Evolutionary conservation across 2,797 vertebrate species (phyloP), one percentile per base, ranked within the genome.

Genomic region (Falco concolor): DNA sequence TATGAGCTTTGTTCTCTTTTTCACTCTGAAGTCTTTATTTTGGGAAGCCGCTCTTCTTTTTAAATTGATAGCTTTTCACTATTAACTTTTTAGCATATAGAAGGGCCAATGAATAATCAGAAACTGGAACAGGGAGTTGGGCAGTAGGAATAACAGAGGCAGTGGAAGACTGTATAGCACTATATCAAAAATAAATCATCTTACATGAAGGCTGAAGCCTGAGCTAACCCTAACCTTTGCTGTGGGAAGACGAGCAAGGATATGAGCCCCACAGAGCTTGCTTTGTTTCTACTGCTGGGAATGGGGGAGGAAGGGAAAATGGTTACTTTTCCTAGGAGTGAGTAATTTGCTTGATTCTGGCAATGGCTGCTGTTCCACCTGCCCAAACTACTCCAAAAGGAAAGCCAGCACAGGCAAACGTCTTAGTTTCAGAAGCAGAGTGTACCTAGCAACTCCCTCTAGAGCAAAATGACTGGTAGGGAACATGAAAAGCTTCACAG

Each of bases 141-240:
- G 21, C 45, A 47, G 25, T 32, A 34, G 6, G n/a, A 83, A 34
- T 44, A 53, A 53, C 9, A 56, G 20, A 34, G 25, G 50, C 52
- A 42, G 27, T 53, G 54, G 30, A 65, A 53, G 52, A 42, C 8
- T 57, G 69, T 24, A 36, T 27, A 52, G 16, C 9, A 19, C 30
- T 36, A 1, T 23, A 65, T 40, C 17, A 69, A 79, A 75, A 63
- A 15, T 9, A 45, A 69, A 63, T 45, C 0, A 1, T 32, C 13
- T 68, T 52, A 42, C 8, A 7, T 28, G n/a, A 61, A 75, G n/a
- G 7, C 10, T 84, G 60, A 88, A 84, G 22, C 20, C 47, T 54
- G 13, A 36, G 52, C 14, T 52, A 44, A 72, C 16, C 8, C 0
- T 0, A 25, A 22, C 8, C 34, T 18, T 59, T 50, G 5, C 32